Evolutionary conservation across 2,797 vertebrate genomes (phyloP), one percentile per base, ranked within the genome.

Genomic region (Chloroceryle inda): DNA sequence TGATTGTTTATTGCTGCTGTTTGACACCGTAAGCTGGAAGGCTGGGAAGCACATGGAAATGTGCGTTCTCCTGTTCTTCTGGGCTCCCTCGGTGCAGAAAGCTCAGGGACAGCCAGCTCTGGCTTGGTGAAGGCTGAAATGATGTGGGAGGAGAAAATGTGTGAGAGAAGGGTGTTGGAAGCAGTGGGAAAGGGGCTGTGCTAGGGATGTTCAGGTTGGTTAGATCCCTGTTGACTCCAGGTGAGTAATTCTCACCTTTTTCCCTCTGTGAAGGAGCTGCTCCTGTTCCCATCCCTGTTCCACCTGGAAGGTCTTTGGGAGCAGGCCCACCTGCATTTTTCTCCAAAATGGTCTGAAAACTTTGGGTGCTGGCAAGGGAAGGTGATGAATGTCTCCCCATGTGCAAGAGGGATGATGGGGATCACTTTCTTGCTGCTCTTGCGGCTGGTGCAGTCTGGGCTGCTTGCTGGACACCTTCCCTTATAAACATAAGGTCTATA

Each of bases 171-270:
- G 49, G 62, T 85, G 91, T 8, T 89, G 82, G 92, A 47, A 87
- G 67, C 62, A 21, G 80, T 26, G 69, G 89, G 92, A 71, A 58
- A 82, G 50, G 85, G 73, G 38, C 64, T 81, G 85, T 85, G 62
- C 35, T 81, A 9, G 40, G 58, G 49, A 26, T 55, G 83, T 26
- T 83, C 68, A 37, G 76, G 16, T 55, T 93, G 24, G 37, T 24
- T 87, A 74, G 75, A 29, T 45, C 72, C 31, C 5, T 72, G 53
- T 4, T 44, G 26, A 5, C 56, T 94, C 53, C 92, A 95, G 89
- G 86, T 92, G 94, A 93, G 84, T 74, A 87, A 92, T 88, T 92
- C 89, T 22, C 85, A 73, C 24, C 49, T 24, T 62, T 69, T 88
- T 88, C 44, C 23, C 53, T 87, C 42, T 16, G 18, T 6, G 1